Conservation (phyloP, 1,140 invertebrate species). For the Trachymyrmex cornetzi region DNA sequence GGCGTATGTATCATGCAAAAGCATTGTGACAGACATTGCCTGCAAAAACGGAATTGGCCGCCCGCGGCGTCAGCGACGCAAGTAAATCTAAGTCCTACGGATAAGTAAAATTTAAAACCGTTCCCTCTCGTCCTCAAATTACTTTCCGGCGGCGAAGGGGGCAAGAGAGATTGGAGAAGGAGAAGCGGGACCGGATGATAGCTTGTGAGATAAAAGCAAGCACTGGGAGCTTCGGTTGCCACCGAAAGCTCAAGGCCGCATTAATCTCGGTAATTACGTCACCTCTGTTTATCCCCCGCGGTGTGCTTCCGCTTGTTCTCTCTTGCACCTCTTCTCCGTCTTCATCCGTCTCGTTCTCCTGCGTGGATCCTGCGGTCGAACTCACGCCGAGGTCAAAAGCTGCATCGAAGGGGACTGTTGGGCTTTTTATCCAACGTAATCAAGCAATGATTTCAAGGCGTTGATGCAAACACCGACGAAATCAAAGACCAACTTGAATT, state of each 20-base stretch:
- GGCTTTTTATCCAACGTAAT: slow-evolving; percentile 72
- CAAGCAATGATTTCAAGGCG: slow-evolving; percentile 64
- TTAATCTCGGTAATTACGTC: slow-evolving; percentile 85
- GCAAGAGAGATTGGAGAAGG: slow-evolving; percentile 7
- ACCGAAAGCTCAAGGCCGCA: slow-evolving; percentile 80
- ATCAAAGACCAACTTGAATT: slow-evolving; percentile 23
- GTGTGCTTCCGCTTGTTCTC: slow-evolving; percentile 61
- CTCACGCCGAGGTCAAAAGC: slow-evolving; percentile 62
- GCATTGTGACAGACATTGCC: slow-evolving; percentile 33
- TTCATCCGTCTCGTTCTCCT: slow-evolving; percentile 33
- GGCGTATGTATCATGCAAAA: neutral
- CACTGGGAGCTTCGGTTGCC: slow-evolving; percentile 75
- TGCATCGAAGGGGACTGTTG: slow-evolving; percentile 56
- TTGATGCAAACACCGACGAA: slow-evolving; percentile 46
- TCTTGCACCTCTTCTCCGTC: neutral
- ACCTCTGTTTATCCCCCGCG: slow-evolving; percentile 80
- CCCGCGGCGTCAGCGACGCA: slow-evolving; percentile 57
- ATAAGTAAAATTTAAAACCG: slow-evolving; percentile 83
- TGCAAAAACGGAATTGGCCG: slow-evolving; percentile 31
- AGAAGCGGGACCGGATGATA: slow-evolving; percentile 75
- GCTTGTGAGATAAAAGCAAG: slow-evolving; percentile 80
- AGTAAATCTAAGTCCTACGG: slow-evolving; percentile 76
- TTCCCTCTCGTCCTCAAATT: slow-evolving; percentile 80
- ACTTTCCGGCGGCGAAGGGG: slow-evolving; percentile 77
- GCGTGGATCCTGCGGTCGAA: slow-evolving; percentile 60